Percentiles rank a stretch among this genome's conserved stretches.
Conservation (phyloP, 2,888 invertebrate genomes). For the Ornithoptera priamus region DNA sequence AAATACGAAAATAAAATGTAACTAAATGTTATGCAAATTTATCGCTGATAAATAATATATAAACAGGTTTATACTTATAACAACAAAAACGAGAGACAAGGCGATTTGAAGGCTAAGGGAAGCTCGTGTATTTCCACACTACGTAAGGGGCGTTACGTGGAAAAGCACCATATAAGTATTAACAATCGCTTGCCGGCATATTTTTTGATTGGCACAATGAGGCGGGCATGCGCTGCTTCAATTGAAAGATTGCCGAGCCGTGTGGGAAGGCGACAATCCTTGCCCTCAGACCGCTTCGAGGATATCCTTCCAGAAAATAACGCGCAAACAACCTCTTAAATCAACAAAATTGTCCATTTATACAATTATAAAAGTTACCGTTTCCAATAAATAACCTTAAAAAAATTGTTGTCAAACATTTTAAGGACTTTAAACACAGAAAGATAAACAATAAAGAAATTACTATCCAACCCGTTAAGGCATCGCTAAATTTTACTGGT, state of each 20-base stretch:
- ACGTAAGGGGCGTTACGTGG: constrained; percentile 21
- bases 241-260: constrained; percentile 72
- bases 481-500: too few relatives aligned
- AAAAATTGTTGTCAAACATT: too few relatives aligned
- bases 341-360: constrained; percentile 36
- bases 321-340: constrained; percentile 49
- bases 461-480: too few relatives aligned
- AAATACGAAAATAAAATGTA: background rate
- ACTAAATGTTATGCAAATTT: background rate
- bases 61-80: background rate
- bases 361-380: background rate
- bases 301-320: constrained; percentile 79
- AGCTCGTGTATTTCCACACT: background rate
- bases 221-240: constrained; percentile 64
- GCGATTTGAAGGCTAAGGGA: background rate
- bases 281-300: constrained; percentile 63
- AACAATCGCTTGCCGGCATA: constrained; percentile 49
- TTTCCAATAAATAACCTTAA: background rate
- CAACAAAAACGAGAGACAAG: background rate
- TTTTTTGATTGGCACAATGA: constrained; percentile 78
- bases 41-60: background rate
- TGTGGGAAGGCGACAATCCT: constrained; percentile 73
- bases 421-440: too few relatives aligned
- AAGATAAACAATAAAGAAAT: too few relatives aligned
- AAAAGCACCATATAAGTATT: constrained; percentile 33